These are phyloP conservation scores for Ylistrum balloti DNA, from an alignment of 1,140 invertebrate genomes.

Conservation along the genomic window DNA sequence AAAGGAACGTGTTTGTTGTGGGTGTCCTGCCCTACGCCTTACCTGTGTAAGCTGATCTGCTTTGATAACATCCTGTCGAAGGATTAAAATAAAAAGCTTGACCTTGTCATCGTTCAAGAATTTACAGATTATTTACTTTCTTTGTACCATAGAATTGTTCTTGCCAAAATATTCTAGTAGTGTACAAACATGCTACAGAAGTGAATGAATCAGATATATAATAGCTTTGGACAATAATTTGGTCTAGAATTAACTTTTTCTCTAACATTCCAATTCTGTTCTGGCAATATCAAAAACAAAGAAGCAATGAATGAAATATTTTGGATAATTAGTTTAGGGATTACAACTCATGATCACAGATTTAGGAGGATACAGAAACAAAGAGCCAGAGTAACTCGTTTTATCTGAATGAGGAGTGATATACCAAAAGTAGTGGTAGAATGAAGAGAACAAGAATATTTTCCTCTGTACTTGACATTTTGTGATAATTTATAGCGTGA, in stretches of 20 bases:
- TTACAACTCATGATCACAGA: too few relatives aligned
- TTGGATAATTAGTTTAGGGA: too few relatives aligned
- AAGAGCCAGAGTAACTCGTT: too few relatives aligned
- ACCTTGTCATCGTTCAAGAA: slow-evolving; percentile 8
- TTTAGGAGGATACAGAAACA: too few relatives aligned
- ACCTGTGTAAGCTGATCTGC: background rate
- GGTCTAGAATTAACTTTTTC: too few relatives aligned
- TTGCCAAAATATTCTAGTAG: slow-evolving; percentile 30
- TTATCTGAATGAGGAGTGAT: too few relatives aligned
- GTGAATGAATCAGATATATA: background rate
- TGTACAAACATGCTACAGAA: background rate
- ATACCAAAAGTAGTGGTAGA: too few relatives aligned
- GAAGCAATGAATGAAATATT: too few relatives aligned
- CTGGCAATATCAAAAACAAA: too few relatives aligned
- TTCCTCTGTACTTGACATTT: background rate
- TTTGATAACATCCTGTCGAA: slow-evolving; percentile 21
- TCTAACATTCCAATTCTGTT: too few relatives aligned
- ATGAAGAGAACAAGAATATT: background rate
- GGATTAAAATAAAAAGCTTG: slow-evolving; percentile 16
- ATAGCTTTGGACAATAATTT: too few relatives aligned
- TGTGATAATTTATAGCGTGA: background rate
- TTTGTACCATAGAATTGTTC: background rate
- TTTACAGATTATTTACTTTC: background rate
- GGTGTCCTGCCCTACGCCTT: background rate
- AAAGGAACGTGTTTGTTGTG: background rate